These are phyloP conservation scores for Nycticorax nycticorax DNA, from an alignment of 2,113 vertebrate genomes.

Conservation along the genomic window DNA sequence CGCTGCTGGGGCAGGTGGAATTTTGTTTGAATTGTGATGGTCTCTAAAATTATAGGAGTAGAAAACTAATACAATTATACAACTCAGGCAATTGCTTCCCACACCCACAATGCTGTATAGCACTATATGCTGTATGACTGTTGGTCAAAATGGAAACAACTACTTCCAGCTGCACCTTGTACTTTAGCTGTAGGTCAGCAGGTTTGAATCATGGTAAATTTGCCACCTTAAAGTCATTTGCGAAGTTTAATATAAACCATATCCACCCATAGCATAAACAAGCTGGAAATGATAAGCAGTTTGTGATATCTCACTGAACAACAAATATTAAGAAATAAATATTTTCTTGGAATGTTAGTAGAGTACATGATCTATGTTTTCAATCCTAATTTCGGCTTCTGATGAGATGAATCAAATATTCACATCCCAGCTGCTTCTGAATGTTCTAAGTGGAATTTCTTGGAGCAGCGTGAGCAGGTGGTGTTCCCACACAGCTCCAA, in stretches of 20 bases:
- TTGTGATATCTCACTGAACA: constrained; percentile 28
- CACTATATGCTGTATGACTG: not conserved
- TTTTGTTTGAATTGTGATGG: not conserved
- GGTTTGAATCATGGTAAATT: not conserved
- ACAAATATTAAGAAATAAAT: constrained; percentile 68
- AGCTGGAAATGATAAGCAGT: constrained; percentile 47
- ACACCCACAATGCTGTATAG: not conserved
- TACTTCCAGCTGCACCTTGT: not conserved
- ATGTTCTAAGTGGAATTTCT: constrained; percentile 63
- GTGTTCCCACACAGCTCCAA: constrained; percentile 65
- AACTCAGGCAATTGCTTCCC: not conserved
- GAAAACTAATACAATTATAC: not conserved
- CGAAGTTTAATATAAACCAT: constrained; percentile 5
- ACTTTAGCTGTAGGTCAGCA: not conserved
- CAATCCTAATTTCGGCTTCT: constrained; percentile 66
- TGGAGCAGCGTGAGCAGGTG: constrained; percentile 66
- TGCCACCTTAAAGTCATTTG: not conserved
- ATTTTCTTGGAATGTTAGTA: constrained; percentile 60
- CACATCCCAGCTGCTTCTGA: constrained; percentile 73
- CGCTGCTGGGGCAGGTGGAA: not conserved
- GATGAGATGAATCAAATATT: constrained; percentile 72
- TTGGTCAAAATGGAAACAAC: not conserved
- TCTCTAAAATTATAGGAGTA: not conserved
- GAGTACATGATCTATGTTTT: constrained; percentile 65
- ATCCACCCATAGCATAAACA: constrained; percentile 37